Base-by-base conservation (phyloP, 2,797 vertebrate species). In the Phataginus tricuspis region DNA sequence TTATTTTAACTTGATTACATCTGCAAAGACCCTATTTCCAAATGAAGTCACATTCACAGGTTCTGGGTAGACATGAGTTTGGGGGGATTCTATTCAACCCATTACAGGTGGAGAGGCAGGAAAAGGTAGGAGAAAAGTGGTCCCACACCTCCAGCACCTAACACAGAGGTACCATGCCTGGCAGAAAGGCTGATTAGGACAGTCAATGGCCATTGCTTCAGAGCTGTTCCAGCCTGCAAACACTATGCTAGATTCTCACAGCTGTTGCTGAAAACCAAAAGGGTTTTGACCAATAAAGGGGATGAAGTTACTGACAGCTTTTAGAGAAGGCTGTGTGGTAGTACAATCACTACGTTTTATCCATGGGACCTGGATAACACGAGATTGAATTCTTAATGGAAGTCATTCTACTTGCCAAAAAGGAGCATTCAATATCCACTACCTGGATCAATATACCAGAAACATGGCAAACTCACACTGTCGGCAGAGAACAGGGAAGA, bases 331-430 rank as follows among this genome's bases (percentile, higher is more conserved):
- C 8, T 80, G 15, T 11, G 49, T 21, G 5, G 55, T 27, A 75
- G 53, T n/a, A 51, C 12, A 23, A 55, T 91, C 25, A 37, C 61
- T 68, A 79, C 21, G 86, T 68, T 90, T 86, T 79, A 66, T 53
- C 72, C 42, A 13, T 1, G 4, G 29, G 61, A 49, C 66, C 51
- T 57, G 42, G 63, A 59, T 55, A 74, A n/a, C 29, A 19, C 55
- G 90, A 91, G n/a, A 86, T 1, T 72, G 64, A 82, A 94, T 68
- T 92, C 42, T 93, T 91, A 31, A 72, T 51, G 69, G 39, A 72
- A 96, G 71, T 87, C 55, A 95, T 59, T 82, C 88, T 82, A 29
- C 25, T 72, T 69, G 34, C 78, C 84, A 84, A 90, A 82, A 92
- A 45, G 75, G 45, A 91, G 64, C 57, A 71, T 77, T 82, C 19